A percentile compares a stretch with the other conserved stretches of the same genome.
phyloP scores from a whole-genome alignment of 92 coral and sea anemone species.

The Scolanthus callimorphus region DNA sequence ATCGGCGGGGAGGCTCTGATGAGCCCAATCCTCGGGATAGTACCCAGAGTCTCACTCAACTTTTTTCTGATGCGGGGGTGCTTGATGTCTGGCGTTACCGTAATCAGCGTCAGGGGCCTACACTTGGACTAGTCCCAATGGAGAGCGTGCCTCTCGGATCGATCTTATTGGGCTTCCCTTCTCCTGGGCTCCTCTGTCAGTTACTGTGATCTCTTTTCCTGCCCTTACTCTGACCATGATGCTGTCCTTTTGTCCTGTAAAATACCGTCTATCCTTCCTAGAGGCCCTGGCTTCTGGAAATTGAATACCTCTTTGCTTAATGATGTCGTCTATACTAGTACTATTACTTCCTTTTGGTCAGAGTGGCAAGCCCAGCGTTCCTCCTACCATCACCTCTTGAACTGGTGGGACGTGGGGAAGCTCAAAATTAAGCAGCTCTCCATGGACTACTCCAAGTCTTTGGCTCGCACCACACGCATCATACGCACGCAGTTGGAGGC shows the following conservation, averaged over 20 bases:
- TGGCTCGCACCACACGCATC: background rate
- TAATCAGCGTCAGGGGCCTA: background rate
- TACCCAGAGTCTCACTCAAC: too few species aligned
- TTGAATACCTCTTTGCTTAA: slow-evolving; percentile 20
- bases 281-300: slow-evolving; percentile 41
- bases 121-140: background rate
- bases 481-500: background rate
- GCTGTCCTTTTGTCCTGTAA: slow-evolving; percentile 4
- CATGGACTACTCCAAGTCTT: background rate
- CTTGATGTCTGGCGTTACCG: background rate
- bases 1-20: too few species aligned
- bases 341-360: slow-evolving; percentile 15
- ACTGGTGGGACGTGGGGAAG: slow-evolving; percentile 38
- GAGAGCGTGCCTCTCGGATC: background rate
- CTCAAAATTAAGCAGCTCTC: background rate
- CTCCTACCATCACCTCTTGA: background rate
- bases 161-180: background rate
- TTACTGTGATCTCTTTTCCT: slow-evolving; percentile 14
- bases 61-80: too few species aligned
- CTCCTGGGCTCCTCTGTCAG: background rate
- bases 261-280: slow-evolving; percentile 4
- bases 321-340: slow-evolving; percentile 1
- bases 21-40: too few species aligned
- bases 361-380: slow-evolving; percentile 6
- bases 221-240: slow-evolving; percentile 34